These are phyloP conservation scores for Sardina pilchardus DNA, from an alignment of 2,113 vertebrate species.

Conservation along the genomic window DNA sequence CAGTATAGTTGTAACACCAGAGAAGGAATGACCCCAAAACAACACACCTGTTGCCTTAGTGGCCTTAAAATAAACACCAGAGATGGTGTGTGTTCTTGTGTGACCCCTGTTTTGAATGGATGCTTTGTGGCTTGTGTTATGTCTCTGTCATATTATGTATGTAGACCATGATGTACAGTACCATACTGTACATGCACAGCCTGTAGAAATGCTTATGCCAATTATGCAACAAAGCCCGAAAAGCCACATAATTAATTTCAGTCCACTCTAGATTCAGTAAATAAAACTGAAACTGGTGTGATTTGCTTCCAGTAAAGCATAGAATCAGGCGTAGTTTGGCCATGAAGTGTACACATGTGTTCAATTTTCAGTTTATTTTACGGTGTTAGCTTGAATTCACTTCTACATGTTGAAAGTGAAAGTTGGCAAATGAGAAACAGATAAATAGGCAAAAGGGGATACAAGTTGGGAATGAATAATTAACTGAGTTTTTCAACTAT, in stretches of 20 bases:
- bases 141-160: background rate
- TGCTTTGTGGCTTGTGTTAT: background rate
- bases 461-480: background rate
- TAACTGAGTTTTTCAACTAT: background rate
- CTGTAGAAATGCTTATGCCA: background rate
- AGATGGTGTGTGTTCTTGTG: background rate
- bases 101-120: background rate
- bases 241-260: background rate
- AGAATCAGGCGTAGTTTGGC: background rate
- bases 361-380: too few species aligned
- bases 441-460: background rate
- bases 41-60: too few species aligned
- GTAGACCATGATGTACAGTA: background rate
- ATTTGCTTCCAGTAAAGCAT: background rate
- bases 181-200: background rate
- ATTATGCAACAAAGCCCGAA: background rate
- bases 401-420: background rate
- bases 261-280: background rate
- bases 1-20: too few species aligned
- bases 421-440: background rate
- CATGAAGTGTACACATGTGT: background rate
- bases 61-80: background rate
- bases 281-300: background rate
- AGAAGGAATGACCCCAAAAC: too few species aligned
- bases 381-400: too few species aligned